Conservation (phyloP, 2,888 invertebrate species). For the Troilus luridus region DNA sequence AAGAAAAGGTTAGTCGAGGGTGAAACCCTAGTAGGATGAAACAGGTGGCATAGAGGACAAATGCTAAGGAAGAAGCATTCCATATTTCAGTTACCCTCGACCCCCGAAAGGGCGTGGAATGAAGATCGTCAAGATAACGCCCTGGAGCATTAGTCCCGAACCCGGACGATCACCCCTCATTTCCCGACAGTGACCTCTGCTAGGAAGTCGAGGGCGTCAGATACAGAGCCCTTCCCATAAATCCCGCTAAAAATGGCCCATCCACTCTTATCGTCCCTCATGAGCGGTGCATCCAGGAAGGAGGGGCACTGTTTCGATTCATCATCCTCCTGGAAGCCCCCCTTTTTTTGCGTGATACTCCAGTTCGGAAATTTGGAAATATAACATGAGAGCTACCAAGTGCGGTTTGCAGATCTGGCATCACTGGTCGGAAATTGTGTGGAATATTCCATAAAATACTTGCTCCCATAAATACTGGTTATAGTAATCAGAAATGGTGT, state of each 20-base stretch:
- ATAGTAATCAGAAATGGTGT: too few species aligned
- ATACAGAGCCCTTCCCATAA: constrained; percentile 12
- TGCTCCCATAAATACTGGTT: not conserved
- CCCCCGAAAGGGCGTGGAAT: not conserved
- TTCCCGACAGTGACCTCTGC: constrained; percentile 36
- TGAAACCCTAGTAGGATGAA: not conserved
- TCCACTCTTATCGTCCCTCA: constrained; percentile 23
- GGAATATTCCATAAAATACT: not conserved
- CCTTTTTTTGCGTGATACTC: not conserved
- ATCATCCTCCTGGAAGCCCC: not conserved
- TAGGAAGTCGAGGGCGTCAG: constrained; percentile 40
- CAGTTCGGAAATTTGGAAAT: not conserved
- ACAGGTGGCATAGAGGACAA: not conserved
- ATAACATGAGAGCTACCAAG: not conserved
- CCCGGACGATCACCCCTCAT: constrained; percentile 26
- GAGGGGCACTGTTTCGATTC: constrained; percentile 20
- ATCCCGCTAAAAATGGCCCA: constrained; percentile 39
- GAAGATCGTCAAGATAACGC: constrained; percentile 20
- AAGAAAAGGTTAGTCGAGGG: not conserved
- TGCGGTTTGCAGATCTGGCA: not conserved
- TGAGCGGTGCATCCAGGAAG: constrained; percentile 21
- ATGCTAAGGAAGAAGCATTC: not conserved
- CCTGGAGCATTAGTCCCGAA: not conserved
- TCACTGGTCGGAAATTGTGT: not conserved
- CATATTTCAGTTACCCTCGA: constrained; percentile 9